phyloP scores from a whole-genome alignment of 2,113 vertebrate genomes.

The Acrocephalus arundinaceus region DNA sequence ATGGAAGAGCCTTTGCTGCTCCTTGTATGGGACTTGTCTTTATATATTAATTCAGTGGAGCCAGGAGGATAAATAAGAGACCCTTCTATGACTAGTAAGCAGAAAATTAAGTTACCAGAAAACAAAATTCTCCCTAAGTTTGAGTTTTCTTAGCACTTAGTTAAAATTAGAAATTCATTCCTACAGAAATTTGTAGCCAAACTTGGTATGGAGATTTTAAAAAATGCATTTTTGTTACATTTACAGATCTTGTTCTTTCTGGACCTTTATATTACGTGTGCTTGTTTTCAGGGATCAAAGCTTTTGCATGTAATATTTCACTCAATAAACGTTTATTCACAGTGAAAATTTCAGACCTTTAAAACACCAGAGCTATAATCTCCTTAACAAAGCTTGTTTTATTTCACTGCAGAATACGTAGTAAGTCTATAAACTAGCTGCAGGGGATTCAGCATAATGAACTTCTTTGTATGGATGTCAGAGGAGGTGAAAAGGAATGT shows the following conservation, averaged over 20 bases:
- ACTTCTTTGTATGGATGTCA: conserved; percentile 36
- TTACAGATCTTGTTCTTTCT: background rate
- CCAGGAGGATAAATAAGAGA: background rate
- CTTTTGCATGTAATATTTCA: background rate
- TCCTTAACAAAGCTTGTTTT: conserved; percentile 47
- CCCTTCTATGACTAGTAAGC: background rate
- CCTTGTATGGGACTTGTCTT: background rate
- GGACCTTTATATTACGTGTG: background rate
- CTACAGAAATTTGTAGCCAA: background rate
- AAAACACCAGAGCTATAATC: background rate
- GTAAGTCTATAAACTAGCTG: background rate
- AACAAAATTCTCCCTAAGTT: background rate
- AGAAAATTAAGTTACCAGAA: background rate
- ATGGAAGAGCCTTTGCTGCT: background rate
- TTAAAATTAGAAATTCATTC: background rate
- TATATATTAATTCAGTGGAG: background rate
- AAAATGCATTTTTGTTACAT: background rate
- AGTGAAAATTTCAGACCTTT: background rate
- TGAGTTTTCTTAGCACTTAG: background rate
- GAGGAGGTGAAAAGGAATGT: background rate
- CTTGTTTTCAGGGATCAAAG: background rate
- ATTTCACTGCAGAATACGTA: background rate
- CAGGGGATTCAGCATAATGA: conserved; percentile 35
- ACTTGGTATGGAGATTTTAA: background rate
- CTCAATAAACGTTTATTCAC: background rate